phyloP scores from a whole-genome alignment of 2,888 invertebrate species.

The Trichacis sp. region DNA sequence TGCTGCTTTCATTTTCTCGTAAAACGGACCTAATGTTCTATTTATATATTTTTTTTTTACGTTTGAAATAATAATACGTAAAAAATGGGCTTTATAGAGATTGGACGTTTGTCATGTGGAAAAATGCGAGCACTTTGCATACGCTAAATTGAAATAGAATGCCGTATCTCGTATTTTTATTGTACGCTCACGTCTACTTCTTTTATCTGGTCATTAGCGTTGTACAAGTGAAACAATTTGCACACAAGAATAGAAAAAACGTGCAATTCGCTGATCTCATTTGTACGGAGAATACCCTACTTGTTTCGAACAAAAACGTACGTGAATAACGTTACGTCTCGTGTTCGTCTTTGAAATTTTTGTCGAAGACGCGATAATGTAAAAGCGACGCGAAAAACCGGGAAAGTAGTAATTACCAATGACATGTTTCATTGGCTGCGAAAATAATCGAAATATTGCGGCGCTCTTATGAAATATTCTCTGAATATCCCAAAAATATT shows the following conservation, averaged over 20 bases:
- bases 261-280: neutral
- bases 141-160: neutral
- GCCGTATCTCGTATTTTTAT: too few species aligned
- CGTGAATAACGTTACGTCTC: too few species aligned
- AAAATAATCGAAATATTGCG: too few species aligned
- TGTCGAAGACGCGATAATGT: too few species aligned
- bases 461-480: too few species aligned
- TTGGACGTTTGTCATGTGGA: neutral
- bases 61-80: neutral
- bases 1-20: neutral
- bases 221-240: neutral
- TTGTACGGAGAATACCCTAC: neutral
- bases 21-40: neutral
- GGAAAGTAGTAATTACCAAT: too few species aligned
- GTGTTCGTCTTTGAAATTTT: neutral
- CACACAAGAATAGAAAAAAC: neutral
- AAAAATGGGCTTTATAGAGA: neutral
- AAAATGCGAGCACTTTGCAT: neutral
- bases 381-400: too few species aligned
- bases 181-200: neutral
- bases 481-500: too few species aligned
- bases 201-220: neutral
- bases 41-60: neutral
- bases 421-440: too few species aligned
- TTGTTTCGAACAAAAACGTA: neutral